A percentile compares a stretch with the other conserved stretches of the same genome.
Evolutionary conservation across 2,888 invertebrate genomes (phyloP).

Genomic region (Axea sp.): DNA sequence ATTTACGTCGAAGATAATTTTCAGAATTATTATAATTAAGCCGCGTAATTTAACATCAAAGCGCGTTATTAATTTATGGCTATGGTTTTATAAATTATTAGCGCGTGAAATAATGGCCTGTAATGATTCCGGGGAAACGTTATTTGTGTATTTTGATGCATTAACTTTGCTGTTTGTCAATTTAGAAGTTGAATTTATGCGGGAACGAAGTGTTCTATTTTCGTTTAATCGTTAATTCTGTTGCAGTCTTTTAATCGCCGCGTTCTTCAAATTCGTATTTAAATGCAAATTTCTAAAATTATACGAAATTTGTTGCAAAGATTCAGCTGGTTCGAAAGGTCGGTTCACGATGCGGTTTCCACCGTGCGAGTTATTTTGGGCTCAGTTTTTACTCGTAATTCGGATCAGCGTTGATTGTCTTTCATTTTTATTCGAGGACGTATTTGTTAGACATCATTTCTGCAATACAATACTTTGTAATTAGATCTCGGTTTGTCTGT

Average conservation of each 20-base stretch:
- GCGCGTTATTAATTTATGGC: conserved; percentile 54
- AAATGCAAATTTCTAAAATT: too few species aligned
- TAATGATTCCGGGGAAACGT: conserved; percentile 56
- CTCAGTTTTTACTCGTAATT: too few species aligned
- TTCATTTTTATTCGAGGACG: too few species aligned
- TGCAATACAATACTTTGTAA: too few species aligned
- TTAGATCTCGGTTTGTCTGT: too few species aligned
- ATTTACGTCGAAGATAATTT: conserved; percentile 49
- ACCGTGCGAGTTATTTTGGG: too few species aligned
- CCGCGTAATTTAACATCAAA: conserved; percentile 52
- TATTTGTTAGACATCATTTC: too few species aligned
- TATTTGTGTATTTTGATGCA: conserved; percentile 48
- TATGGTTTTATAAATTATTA: conserved; percentile 47
- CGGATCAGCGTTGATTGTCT: too few species aligned
- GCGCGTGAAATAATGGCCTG: conserved; percentile 32
- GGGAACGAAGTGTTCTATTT: conserved; percentile 17
- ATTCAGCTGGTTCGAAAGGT: too few species aligned
- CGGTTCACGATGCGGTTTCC: too few species aligned
- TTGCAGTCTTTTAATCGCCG: neutral
- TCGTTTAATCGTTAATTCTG: conserved; percentile 12
- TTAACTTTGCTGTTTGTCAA: conserved; percentile 54
- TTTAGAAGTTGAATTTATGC: conserved; percentile 24
- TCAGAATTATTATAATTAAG: conserved; percentile 53
- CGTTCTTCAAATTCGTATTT: too few species aligned
- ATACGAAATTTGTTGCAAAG: too few species aligned